phyloP scores from a whole-genome alignment of 2,113 vertebrate species.

The Neoarius graeffei region DNA sequence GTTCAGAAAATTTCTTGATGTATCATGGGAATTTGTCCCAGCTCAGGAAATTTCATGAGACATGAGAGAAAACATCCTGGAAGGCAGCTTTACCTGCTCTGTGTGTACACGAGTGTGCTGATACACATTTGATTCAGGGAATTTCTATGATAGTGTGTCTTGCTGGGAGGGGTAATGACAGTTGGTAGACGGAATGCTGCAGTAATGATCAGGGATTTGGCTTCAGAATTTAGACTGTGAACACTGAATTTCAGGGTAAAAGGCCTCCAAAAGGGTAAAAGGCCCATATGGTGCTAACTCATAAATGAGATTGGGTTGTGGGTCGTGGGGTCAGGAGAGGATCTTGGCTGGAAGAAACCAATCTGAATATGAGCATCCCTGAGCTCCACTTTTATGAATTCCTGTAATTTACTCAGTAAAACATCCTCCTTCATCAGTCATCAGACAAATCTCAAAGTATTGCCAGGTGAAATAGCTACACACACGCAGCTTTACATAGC shows the following conservation, averaged over 20 bases:
- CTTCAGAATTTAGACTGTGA: conserved; percentile 49
- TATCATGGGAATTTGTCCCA: neutral
- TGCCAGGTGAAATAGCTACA: conserved; percentile 60
- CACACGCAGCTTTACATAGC: neutral
- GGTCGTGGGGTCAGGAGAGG: conserved; percentile 59
- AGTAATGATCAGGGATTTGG: conserved; percentile 43
- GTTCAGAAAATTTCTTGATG: neutral
- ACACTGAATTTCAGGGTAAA: conserved; percentile 56
- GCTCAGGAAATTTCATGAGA: neutral
- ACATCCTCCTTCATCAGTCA: conserved; percentile 60
- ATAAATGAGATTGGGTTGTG: conserved; percentile 62
- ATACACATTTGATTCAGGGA: conserved; percentile 29
- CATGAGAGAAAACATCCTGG: neutral
- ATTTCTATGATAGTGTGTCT: neutral
- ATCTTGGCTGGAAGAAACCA: conserved; percentile 22
- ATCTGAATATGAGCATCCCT: neutral
- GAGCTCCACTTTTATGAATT: conserved; percentile 63
- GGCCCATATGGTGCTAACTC: conserved; percentile 66
- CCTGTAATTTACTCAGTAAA: conserved; percentile 69
- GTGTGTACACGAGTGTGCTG: conserved; percentile 16
- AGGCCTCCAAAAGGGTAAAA: conserved; percentile 31
- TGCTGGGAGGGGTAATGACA: neutral
- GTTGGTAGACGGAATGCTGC: neutral
- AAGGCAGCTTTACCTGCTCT: neutral
- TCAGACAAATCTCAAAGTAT: conserved; percentile 63